Evolutionary conservation across 2,888 invertebrate genomes (phyloP), one percentile per base, ranked within the genome.

Genomic region (Phymatocera aterrima): DNA sequence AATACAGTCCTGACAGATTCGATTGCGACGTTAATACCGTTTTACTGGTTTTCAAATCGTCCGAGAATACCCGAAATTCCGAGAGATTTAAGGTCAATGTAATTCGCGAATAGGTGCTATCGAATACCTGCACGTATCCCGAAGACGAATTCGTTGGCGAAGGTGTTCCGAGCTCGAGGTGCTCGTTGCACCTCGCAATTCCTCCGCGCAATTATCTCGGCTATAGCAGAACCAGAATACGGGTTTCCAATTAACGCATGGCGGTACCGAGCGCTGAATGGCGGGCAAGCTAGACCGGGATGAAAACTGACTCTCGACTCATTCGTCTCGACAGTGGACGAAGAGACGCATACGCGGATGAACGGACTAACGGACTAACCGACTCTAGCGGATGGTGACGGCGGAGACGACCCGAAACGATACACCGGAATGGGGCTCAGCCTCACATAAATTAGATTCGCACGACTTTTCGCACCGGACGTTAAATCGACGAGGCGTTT

Each of bases 171-270:
- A 40, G 43, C 24, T 68, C 65, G 65, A n/a, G n/a, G n/a, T n/a
- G n/a, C n/a, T 12, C 65, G 43, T 15, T 21, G 65, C 24, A 51
- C 48, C n/a, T n/a, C n/a, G n/a, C 51, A 72, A 72, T 72, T 72
- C 72, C 72, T 51, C 51, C 72, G 72, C 72, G 72, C 72, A 83
- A 82, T 83, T 81, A 82, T 80, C 79, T 77, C 78, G 8, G 4
- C 40, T 4, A 24, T 54, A 21, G 64, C 77, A 80, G 78, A 83
- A 83, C 77, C 80, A 74, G 81, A 83, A 83, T 79, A 77, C 77
- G 70, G 78, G 72, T 72, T 77, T 79, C 79, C 83, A 82, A 83
- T 83, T 83, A 83, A 83, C 81, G 80, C 75, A 78, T 64, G 51
- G 12, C 3, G 43, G 40, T 68, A 43, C 65, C 40, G 65, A 72